A percentile compares a stretch with the other conserved stretches of the same genome.
These are phyloP conservation scores for Arothron firmamentum DNA, from an alignment of 2,113 vertebrate species.

Conservation along the genomic window DNA sequence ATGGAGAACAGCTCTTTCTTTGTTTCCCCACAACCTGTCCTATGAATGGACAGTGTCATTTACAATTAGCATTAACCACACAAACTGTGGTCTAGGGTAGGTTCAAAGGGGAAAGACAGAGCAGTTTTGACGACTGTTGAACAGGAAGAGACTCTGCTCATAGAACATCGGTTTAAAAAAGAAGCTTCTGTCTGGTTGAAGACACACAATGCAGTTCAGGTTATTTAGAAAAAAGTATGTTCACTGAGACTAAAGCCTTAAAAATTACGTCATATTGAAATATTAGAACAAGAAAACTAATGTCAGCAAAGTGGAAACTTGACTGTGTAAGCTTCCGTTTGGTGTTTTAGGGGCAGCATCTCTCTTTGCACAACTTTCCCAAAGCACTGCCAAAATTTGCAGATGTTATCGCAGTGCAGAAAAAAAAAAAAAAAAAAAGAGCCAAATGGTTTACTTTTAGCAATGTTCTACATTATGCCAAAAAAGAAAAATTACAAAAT, in stretches of 20 bases:
- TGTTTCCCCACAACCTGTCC: slow-evolving; percentile 23
- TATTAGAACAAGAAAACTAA: slow-evolving; percentile 25
- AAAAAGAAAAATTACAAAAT: slow-evolving; percentile 27
- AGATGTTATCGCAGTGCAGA: slow-evolving; percentile 3
- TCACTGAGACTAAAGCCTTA: slow-evolving; percentile 1
- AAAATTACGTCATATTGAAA: not conserved
- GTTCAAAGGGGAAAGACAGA: slow-evolving; percentile 67
- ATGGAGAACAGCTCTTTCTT: slow-evolving; percentile 30
- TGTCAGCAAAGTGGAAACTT: slow-evolving; percentile 7
- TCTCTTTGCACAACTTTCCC: slow-evolving; percentile 13
- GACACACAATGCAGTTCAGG: slow-evolving; percentile 45
- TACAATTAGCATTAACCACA: slow-evolving; percentile 37
- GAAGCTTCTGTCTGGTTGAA: slow-evolving; percentile 51
- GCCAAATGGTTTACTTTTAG: slow-evolving; percentile 16
- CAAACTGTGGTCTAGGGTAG: slow-evolving; percentile 70
- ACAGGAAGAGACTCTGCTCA: slow-evolving; percentile 59
- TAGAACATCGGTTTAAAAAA: slow-evolving; percentile 57
- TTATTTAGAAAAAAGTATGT: slow-evolving; percentile 11
- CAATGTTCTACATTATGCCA: not conserved
- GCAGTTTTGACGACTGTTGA: slow-evolving; percentile 64
- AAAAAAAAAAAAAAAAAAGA: slow-evolving; percentile 7
- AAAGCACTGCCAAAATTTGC: slow-evolving; percentile 9
- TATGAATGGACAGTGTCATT: slow-evolving; percentile 36
- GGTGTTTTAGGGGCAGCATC: not conserved
- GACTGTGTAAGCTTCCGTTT: too few relatives aligned